phyloP scores from a whole-genome alignment of 2,888 invertebrate genomes.

The Rhabditoides inermis region DNA sequence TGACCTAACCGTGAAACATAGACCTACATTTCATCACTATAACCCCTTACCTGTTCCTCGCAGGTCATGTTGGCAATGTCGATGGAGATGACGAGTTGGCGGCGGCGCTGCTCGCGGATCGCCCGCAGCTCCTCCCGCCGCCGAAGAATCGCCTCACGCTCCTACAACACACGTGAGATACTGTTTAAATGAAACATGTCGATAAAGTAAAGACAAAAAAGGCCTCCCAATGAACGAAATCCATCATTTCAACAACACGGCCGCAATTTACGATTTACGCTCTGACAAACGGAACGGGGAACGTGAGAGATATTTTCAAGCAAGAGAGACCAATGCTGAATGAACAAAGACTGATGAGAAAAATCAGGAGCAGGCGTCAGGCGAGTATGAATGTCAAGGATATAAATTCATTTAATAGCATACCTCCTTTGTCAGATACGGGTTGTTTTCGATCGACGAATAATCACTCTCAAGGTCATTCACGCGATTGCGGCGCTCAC shows the following conservation, averaged over 20 bases:
- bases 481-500: slow-evolving; percentile 30
- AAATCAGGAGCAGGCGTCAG: too few species aligned
- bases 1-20: too few species aligned
- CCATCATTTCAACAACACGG: neutral
- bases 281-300: neutral
- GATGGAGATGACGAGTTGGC: slow-evolving; percentile 31
- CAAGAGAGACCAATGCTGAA: too few species aligned
- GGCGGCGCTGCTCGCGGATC: slow-evolving; percentile 23
- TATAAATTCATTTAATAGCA: neutral
- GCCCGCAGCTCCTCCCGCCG: slow-evolving; percentile 38
- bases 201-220: too few species aligned
- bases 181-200: too few species aligned
- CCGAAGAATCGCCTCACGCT: slow-evolving; percentile 32
- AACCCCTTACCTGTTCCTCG: slow-evolving; percentile 15
- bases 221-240: too few species aligned
- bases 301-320: neutral
- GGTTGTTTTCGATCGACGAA: slow-evolving; percentile 58
- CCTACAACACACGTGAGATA: slow-evolving; percentile 19
- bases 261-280: neutral
- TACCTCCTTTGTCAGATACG: slow-evolving; percentile 73
- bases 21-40: neutral
- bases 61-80: slow-evolving; percentile 27
- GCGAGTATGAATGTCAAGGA: neutral
- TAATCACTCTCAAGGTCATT: slow-evolving; percentile 47
- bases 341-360: too few species aligned